These are phyloP conservation scores for Agrotis ipsilon DNA, from an alignment of 2,888 invertebrate genomes.

Conservation along the genomic window DNA sequence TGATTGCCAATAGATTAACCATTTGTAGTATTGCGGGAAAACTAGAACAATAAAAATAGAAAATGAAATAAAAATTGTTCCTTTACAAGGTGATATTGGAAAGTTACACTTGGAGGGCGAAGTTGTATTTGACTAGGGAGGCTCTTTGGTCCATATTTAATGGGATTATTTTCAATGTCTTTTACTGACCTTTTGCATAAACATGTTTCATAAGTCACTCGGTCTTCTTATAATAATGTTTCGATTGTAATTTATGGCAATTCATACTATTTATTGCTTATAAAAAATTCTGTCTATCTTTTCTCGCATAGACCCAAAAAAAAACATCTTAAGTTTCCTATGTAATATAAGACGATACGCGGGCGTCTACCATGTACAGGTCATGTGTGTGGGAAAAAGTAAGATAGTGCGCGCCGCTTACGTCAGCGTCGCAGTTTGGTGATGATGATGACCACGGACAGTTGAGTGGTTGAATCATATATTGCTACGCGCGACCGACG, in stretches of 20 bases:
- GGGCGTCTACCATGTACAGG: too few species aligned
- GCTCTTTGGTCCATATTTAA: slow-evolving; percentile 1
- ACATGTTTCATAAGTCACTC: not conserved
- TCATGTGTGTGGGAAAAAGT: too few species aligned
- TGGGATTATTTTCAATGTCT: not conserved
- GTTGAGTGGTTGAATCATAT: too few species aligned
- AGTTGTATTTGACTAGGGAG: slow-evolving; percentile 16
- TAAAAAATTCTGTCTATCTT: not conserved
- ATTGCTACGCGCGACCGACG: too few species aligned
- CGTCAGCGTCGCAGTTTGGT: too few species aligned
- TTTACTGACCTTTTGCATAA: not conserved
- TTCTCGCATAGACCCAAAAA: not conserved
- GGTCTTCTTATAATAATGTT: not conserved
- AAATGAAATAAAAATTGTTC: slow-evolving; percentile 3
- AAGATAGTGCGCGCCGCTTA: too few species aligned
- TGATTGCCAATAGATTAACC: slow-evolving; percentile 50
- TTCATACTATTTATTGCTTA: not conserved
- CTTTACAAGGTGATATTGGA: slow-evolving; percentile 24
- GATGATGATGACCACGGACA: too few species aligned
- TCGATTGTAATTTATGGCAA: not conserved
- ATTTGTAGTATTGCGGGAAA: slow-evolving; percentile 21
- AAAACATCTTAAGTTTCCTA: too few species aligned
- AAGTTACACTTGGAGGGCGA: slow-evolving; percentile 12
- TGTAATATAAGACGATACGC: too few species aligned
- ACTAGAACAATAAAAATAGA: slow-evolving; percentile 19